phyloP scores from a whole-genome alignment of 2,797 vertebrate genomes.

The Liparis tanakae region DNA sequence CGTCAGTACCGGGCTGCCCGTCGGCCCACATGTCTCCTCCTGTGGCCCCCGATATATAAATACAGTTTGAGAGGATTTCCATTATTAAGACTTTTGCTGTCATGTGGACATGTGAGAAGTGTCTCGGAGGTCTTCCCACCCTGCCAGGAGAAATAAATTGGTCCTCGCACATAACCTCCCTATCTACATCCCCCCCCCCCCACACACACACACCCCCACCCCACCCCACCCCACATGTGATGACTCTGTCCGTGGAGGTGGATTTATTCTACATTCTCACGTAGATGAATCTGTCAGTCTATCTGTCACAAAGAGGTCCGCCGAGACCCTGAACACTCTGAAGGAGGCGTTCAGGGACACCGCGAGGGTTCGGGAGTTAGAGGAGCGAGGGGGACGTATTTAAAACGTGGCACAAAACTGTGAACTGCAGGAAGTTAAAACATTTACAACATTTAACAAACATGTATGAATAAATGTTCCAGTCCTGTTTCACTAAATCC shows the following conservation, averaged over 20 bases:
- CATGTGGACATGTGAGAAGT: slow-evolving; percentile 38
- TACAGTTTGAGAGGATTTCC: slow-evolving; percentile 45
- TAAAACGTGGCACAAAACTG: background rate
- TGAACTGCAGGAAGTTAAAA: background rate
- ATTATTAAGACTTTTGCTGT: slow-evolving; percentile 54
- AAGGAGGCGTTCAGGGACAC: slow-evolving; percentile 26
- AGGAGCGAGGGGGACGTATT: background rate
- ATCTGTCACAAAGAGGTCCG: slow-evolving; percentile 52
- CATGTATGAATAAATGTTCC: background rate
- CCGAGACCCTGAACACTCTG: slow-evolving; percentile 48
- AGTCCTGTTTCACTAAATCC: background rate
- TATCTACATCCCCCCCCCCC: slow-evolving; percentile 55
- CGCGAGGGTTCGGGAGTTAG: background rate
- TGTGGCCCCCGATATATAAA: slow-evolving; percentile 37
- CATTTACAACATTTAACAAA: no score
- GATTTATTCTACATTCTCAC: slow-evolving; percentile 67
- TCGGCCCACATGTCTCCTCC: slow-evolving; percentile 24
- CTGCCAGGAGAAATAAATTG: slow-evolving; percentile 72
- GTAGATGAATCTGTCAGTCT: slow-evolving; percentile 62
- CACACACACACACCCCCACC: background rate
- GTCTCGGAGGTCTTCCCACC: slow-evolving; percentile 58
- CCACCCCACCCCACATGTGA: slow-evolving; percentile 31
- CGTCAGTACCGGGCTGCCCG: no score
- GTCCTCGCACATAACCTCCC: slow-evolving; percentile 63
- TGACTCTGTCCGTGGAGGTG: slow-evolving; percentile 51